A percentile compares a stretch with the other conserved stretches of the same genome.
Conservation (phyloP, 1,140 invertebrate species). For the Metaphire vulgaris region DNA sequence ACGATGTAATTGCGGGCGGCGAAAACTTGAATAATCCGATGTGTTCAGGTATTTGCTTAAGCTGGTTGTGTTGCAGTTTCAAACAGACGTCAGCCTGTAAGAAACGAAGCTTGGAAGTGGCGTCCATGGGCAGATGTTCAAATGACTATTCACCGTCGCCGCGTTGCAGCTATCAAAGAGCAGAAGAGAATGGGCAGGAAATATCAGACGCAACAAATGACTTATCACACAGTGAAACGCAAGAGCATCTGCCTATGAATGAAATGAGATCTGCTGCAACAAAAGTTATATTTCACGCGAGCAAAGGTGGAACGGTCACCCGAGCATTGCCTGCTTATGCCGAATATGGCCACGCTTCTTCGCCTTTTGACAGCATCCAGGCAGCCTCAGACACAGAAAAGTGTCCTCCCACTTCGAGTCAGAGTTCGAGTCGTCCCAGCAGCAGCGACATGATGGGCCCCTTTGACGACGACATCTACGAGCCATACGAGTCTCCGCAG, state of each 20-base stretch:
- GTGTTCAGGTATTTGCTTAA: neutral
- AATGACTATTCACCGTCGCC: constrained; percentile 22
- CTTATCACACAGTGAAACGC: neutral
- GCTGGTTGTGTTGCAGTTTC: neutral
- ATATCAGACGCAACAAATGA: constrained; percentile 2
- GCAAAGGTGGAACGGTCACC: neutral
- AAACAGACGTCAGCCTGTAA: neutral
- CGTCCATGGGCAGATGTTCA: constrained; percentile 12
- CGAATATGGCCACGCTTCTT: neutral
- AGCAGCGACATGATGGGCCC: neutral
- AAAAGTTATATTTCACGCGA: neutral
- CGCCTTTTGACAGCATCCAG: neutral
- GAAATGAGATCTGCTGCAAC: neutral
- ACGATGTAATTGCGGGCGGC: neutral
- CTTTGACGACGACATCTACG: neutral
- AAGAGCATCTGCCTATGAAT: neutral
- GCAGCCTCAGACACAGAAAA: neutral
- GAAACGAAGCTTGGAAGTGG: neutral
- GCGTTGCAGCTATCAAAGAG: constrained; percentile 15
- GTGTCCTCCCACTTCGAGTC: neutral
- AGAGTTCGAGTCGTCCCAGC: neutral
- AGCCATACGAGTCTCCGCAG: neutral
- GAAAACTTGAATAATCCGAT: neutral
- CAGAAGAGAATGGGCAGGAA: constrained; percentile 11
- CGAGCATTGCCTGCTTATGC: neutral